phyloP scores from a whole-genome alignment of 2,113 vertebrate species.

The Baryphthengus martii region DNA sequence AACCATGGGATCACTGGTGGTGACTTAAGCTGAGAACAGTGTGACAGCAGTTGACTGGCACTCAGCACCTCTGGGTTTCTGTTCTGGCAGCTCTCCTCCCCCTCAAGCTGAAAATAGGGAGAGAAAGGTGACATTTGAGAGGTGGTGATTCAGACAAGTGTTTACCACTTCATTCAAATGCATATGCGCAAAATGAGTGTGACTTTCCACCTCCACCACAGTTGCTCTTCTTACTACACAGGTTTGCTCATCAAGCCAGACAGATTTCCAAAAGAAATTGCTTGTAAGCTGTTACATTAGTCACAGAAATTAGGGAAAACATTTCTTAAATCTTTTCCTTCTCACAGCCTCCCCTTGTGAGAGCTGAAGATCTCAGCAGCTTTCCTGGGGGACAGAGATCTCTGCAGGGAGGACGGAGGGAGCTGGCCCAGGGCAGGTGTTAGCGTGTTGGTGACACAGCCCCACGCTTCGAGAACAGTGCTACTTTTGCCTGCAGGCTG shows the following conservation, averaged over 20 bases:
- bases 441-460: not conserved
- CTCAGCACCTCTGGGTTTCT: not conserved
- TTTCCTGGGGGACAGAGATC: not conserved
- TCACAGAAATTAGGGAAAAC: not conserved
- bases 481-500: not conserved
- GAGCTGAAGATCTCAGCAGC: not conserved
- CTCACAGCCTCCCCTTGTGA: not conserved
- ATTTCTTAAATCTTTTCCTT: not conserved
- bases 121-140: slow-evolving; percentile 21
- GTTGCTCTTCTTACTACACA: slow-evolving; percentile 27
- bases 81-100: slow-evolving; percentile 43
- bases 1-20: not conserved
- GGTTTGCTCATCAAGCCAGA: slow-evolving; percentile 3
- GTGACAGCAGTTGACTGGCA: slow-evolving; percentile 19
- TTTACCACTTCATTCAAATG: slow-evolving; percentile 50
- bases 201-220: slow-evolving; percentile 16
- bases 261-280: not conserved
- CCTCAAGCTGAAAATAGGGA: slow-evolving; percentile 31
- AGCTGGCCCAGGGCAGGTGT: not conserved
- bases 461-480: rapidly evolving
- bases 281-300: not conserved
- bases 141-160: slow-evolving; percentile 44
- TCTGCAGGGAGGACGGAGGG: not conserved
- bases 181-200: slow-evolving; percentile 13
- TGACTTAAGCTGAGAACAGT: not conserved